Evolutionary conservation across 35 echinoderm and acorn worm genomes (phyloP).

Genomic region (Chiridota heheva): DNA sequence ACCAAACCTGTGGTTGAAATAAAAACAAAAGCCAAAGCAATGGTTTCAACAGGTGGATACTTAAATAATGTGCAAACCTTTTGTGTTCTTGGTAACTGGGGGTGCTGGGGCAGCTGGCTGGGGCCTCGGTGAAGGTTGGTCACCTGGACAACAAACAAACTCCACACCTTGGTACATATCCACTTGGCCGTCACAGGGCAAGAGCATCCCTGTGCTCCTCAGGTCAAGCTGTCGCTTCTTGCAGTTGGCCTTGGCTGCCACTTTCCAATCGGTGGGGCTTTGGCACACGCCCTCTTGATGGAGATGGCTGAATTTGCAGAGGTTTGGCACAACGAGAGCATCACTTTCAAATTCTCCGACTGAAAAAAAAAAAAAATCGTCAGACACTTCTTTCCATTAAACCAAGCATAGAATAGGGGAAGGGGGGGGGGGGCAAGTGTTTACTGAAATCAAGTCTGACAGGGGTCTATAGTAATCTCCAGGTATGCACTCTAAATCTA

Average conservation of each 20-base stretch:
- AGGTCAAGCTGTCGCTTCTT: conserved; percentile 19
- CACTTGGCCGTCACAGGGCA: conserved; percentile 55
- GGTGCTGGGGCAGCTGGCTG: too few relatives aligned
- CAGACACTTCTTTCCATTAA: too few relatives aligned
- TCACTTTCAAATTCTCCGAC: conserved; percentile 85
- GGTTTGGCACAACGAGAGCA: conserved; percentile 76
- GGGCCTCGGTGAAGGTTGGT: neutral
- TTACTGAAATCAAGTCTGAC: too few relatives aligned
- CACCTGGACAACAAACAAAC: conserved; percentile 79
- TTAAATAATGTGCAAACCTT: too few relatives aligned
- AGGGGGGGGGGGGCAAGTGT: too few relatives aligned
- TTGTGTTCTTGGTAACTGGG: too few relatives aligned
- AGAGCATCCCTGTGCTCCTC: conserved; percentile 56
- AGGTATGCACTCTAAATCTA: too few relatives aligned
- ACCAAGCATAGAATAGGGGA: too few relatives aligned
- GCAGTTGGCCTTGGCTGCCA: conserved; percentile 42
- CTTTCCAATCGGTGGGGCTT: conserved; percentile 61
- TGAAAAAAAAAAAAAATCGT: conserved; percentile 18
- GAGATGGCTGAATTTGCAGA: conserved; percentile 67
- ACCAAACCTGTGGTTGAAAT: too few relatives aligned
- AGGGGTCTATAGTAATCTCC: too few relatives aligned
- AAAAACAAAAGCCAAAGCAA: too few relatives aligned
- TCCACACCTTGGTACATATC: conserved; percentile 74
- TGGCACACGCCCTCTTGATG: conserved; percentile 66
- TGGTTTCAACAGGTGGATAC: too few relatives aligned